phyloP scores from a whole-genome alignment of 2,888 invertebrate genomes.

The Auanema sp. region DNA sequence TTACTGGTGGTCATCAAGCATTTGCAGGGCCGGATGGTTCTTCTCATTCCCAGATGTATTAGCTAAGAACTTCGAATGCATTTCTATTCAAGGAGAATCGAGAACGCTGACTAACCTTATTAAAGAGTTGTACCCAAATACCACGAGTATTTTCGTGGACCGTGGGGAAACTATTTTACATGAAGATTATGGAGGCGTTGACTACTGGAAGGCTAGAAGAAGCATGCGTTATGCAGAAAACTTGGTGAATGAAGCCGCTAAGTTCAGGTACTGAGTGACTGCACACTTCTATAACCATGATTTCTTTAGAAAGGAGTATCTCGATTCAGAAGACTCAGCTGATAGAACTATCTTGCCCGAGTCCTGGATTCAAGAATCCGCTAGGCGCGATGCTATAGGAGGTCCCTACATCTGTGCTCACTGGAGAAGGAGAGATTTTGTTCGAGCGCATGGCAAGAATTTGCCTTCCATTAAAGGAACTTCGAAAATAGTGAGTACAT shows the following conservation, averaged over 20 bases:
- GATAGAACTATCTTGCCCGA: conserved; percentile 31
- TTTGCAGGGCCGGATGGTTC: conserved; percentile 69
- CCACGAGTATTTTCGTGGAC: conserved; percentile 66
- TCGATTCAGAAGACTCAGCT: conserved; percentile 33
- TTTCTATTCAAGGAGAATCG: conserved; percentile 70
- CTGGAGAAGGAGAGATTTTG: conserved; percentile 85
- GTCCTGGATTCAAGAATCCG: conserved; percentile 25
- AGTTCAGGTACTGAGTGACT: conserved; percentile 70
- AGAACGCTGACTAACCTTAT: conserved; percentile 46
- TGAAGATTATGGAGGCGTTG: conserved; percentile 79
- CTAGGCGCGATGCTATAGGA: conserved; percentile 56
- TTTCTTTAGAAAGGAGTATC: conserved; percentile 70
- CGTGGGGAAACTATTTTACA: conserved; percentile 83
- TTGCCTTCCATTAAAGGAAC: conserved; percentile 80
- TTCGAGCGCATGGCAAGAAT: conserved; percentile 75
- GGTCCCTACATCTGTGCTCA: conserved; percentile 81
- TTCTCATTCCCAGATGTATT: conserved; percentile 77
- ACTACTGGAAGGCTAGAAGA: conserved; percentile 78
- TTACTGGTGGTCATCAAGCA: background rate
- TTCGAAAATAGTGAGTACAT: conserved; percentile 65
- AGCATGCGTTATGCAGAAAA: conserved; percentile 85
- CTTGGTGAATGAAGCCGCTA: conserved; percentile 74
- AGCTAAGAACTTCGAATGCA: conserved; percentile 74
- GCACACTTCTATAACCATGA: background rate
- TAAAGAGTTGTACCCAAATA: conserved; percentile 20